Conservation (phyloP, 2,797 vertebrate species). For the Smutsia temminckii region DNA sequence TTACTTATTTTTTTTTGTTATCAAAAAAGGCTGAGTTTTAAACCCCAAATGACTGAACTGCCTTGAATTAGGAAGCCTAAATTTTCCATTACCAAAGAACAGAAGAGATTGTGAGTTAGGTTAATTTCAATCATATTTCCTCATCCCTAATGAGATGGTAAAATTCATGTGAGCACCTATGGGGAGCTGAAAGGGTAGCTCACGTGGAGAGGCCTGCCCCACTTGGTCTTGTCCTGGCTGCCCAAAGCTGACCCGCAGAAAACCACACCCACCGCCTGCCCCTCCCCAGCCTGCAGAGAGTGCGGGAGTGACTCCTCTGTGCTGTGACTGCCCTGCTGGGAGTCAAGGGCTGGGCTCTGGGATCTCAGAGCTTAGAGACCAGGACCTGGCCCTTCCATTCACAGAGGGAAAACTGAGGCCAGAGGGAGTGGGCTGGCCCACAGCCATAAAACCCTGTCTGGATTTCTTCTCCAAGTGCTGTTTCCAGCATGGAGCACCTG, state of each 20-base stretch:
- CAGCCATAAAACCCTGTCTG: background rate
- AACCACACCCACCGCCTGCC: background rate
- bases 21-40: background rate
- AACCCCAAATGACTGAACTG: background rate
- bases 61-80: background rate
- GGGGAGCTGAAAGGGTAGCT: background rate
- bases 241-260: background rate
- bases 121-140: background rate
- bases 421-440: background rate
- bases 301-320: background rate
- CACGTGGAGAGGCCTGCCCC: background rate
- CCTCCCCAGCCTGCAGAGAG: background rate
- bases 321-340: too few species aligned
- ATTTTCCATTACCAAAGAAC: background rate
- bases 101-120: background rate
- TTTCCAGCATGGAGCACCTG: background rate
- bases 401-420: background rate
- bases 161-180: rapidly evolving
- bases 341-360: background rate
- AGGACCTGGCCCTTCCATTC: background rate
- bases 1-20: background rate
- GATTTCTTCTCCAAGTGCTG: background rate
- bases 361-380: background rate
- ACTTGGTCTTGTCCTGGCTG: background rate
- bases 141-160: background rate